Evolutionary conservation across 2,888 invertebrate genomes (phyloP), one percentile per base, ranked within the genome.

Genomic region (Willowsia nigromaculata): DNA sequence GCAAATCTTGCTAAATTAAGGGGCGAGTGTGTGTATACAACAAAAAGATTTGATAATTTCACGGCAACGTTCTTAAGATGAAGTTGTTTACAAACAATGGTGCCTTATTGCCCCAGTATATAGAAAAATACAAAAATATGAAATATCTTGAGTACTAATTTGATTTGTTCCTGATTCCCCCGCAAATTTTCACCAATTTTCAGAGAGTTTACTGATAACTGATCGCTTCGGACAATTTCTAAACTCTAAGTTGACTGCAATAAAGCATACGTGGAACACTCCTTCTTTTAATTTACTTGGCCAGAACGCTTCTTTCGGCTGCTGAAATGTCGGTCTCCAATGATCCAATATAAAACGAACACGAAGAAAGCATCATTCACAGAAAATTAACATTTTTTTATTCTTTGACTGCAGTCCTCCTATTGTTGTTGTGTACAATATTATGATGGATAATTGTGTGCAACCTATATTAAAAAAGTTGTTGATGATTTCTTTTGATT

Each of bases 321-420:
- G 22, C 22, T 53, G 50, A 33, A 71, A 18, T 25, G 76, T 53
- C 53, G 76, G 76, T 76, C 50, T 1, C 50, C 15, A 47, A 33
- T 18, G 47, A 22, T 76, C 40, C 33, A 11, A 47, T 68, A 50
- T 68, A 83, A 53, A 18, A 33, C 37, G 65, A 33, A 53, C 56
- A 22, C 37, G 65, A 33, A 11, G 33, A 68, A 5, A 11, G 9
- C 62, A 83, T 83, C 68, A 33, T 83, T 68, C 83, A 83, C 68
- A 83, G 62, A 83, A 83, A 83, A 83, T 83, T 83, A 83, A 83
- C 83, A 83, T 83, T 83, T 83, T 53, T 50, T 33, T 53, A 47
- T 53, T 47, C 53, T 76, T 76, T 76, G 76, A 76, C 53, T 76
- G 53, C 50, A 76, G 53, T 53, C 15, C 47, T 9, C 53, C 76